phyloP scores from a whole-genome alignment of 1,140 invertebrate species.

The Sitodiplosis mosellana region DNA sequence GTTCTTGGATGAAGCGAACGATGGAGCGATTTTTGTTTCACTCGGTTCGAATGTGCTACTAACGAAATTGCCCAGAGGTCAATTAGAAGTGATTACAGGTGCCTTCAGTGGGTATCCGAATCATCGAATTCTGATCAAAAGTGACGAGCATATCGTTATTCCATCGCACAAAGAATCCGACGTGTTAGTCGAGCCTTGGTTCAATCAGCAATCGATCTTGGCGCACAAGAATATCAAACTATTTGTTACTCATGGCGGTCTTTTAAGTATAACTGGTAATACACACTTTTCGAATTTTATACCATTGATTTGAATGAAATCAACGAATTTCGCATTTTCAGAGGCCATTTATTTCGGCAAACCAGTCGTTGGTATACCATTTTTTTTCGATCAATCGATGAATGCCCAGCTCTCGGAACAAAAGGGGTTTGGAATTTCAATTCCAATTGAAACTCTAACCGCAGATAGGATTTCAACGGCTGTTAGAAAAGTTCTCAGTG shows the following conservation, averaged over 20 bases:
- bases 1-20: conserved; percentile 31
- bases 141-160: conserved; percentile 30
- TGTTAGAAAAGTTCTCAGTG: neutral
- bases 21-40: conserved; percentile 36
- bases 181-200: conserved; percentile 41
- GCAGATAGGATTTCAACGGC: neutral
- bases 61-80: conserved; percentile 10
- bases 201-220: conserved; percentile 49
- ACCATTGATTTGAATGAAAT: conserved; percentile 4
- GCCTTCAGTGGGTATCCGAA: conserved; percentile 26
- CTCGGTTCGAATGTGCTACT: conserved; percentile 28
- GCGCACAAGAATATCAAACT: conserved; percentile 44
- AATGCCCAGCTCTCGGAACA: conserved; percentile 22
- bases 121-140: conserved; percentile 46
- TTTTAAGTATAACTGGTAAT: conserved; percentile 38
- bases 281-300: conserved; percentile 6
- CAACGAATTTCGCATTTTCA: conserved; percentile 20
- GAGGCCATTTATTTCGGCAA: conserved; percentile 32
- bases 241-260: conserved; percentile 54
- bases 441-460: neutral
- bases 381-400: conserved; percentile 31
- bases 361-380: conserved; percentile 33
- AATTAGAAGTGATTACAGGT: conserved; percentile 9
- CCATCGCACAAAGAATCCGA: conserved; percentile 34
- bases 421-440: conserved; percentile 13